Evolutionary conservation across 1,140 invertebrate genomes (phyloP).

Genomic region (Pseudachorutes palmiensis): DNA sequence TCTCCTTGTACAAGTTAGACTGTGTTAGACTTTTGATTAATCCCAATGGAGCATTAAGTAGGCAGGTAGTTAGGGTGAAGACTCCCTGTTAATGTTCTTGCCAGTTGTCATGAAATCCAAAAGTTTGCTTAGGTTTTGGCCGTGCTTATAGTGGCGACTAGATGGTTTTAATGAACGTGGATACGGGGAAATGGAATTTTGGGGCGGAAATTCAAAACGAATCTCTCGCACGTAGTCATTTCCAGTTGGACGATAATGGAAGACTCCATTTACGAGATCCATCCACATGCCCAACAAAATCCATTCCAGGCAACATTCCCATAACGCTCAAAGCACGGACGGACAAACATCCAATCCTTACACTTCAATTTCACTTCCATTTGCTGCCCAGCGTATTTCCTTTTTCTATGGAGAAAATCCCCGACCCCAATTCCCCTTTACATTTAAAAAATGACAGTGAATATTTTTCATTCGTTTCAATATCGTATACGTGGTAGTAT

Average conservation of each 20-base stretch:
- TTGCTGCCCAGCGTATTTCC: too few relatives aligned
- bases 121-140: too few relatives aligned
- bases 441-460: too few relatives aligned
- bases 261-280: not conserved
- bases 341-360: too few relatives aligned
- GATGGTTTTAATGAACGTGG: not conserved
- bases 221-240: not conserved
- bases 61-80: not conserved
- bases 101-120: not conserved
- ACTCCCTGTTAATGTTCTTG: not conserved
- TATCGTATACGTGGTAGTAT: too few relatives aligned
- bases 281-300: not conserved
- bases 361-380: too few relatives aligned
- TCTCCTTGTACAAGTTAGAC: too few relatives aligned
- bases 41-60: not conserved
- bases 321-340: not conserved
- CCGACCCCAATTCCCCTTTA: too few relatives aligned
- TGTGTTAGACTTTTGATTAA: not conserved
- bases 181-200: slow-evolving; percentile 1
- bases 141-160: not conserved
- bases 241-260: slow-evolving; percentile 1
- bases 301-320: not conserved
- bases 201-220: not conserved
- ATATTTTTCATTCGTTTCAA: too few relatives aligned
- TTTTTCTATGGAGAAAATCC: too few relatives aligned